Percentiles rank a stretch among this genome's conserved stretches.
phyloP scores from a whole-genome alignment of 2,888 invertebrate genomes.

The Pammene aurita region DNA sequence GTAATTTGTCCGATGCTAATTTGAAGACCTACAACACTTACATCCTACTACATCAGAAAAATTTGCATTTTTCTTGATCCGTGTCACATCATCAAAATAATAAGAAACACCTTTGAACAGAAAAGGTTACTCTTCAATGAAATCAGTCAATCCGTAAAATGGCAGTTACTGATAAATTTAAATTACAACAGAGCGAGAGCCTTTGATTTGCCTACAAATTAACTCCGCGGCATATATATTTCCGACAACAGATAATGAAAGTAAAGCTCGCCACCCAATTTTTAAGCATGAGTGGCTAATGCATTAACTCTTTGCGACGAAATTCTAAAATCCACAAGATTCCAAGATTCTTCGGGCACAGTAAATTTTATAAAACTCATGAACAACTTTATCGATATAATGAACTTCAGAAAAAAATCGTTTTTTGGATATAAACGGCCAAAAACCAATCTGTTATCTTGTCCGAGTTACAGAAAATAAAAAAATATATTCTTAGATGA shows the following conservation, averaged over 20 bases:
- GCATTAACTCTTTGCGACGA: neutral
- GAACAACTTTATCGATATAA: too few relatives aligned
- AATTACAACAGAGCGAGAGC: neutral
- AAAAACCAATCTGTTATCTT: neutral
- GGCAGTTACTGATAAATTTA: neutral
- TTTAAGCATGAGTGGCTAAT: slow-evolving; percentile 4
- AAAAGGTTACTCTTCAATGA: neutral
- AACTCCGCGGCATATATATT: neutral
- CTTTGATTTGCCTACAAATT: neutral
- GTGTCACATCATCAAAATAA: neutral
- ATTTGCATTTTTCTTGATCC: neutral
- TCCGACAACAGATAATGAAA: slow-evolving; percentile 1
- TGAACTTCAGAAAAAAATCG: neutral
- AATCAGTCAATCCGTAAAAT: too few relatives aligned
- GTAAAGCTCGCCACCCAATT: slow-evolving; percentile 1
- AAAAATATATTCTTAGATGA: too few relatives aligned
- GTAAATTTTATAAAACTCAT: too few relatives aligned
- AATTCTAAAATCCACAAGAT: neutral
- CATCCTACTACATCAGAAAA: neutral
- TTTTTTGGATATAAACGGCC: neutral
- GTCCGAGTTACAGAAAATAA: neutral
- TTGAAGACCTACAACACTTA: neutral
- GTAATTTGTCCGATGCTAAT: neutral
- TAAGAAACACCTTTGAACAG: slow-evolving; percentile 1
- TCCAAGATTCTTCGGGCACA: neutral